These are phyloP conservation scores for Gallinago undulata DNA, from an alignment of 2,113 vertebrate genomes.

Conservation along the genomic window DNA sequence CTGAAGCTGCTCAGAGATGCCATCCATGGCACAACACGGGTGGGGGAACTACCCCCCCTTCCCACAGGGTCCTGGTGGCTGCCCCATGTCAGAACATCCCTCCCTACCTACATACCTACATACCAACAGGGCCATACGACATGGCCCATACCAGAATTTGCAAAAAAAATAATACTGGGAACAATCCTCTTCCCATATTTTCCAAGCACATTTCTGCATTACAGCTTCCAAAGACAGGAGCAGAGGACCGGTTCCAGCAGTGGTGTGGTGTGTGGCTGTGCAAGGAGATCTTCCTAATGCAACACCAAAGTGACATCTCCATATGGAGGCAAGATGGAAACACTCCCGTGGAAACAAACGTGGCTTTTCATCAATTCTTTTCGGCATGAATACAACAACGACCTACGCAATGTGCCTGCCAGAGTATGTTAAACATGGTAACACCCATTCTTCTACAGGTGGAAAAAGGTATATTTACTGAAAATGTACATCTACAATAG, in stretches of 20 bases:
- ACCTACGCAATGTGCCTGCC: background rate
- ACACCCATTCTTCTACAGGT: background rate
- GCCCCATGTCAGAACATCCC: rapidly evolving
- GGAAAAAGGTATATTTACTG: background rate
- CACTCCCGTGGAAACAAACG: background rate
- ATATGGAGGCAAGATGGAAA: background rate
- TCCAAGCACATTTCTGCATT: background rate
- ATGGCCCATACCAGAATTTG: background rate
- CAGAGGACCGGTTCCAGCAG: rapidly evolving
- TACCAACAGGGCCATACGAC: background rate
- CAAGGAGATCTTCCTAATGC: background rate
- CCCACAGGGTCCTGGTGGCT: background rate
- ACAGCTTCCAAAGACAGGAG: rapidly evolving
- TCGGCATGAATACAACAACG: background rate
- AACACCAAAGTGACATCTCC: background rate
- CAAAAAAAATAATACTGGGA: background rate
- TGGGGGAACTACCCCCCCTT: background rate
- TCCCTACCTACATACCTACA: rapidly evolving
- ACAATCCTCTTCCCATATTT: rapidly evolving
- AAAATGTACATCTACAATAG: background rate
- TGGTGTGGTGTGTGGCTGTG: background rate
- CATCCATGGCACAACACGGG: rapidly evolving
- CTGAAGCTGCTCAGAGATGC: background rate
- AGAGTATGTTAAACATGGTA: background rate
- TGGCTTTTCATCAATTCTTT: background rate